Evolutionary conservation across 37 sponge, comb jelly and placozoan genomes (phyloP), one percentile per base, ranked within the genome.

Genomic region (Aplysina aerophoba): DNA sequence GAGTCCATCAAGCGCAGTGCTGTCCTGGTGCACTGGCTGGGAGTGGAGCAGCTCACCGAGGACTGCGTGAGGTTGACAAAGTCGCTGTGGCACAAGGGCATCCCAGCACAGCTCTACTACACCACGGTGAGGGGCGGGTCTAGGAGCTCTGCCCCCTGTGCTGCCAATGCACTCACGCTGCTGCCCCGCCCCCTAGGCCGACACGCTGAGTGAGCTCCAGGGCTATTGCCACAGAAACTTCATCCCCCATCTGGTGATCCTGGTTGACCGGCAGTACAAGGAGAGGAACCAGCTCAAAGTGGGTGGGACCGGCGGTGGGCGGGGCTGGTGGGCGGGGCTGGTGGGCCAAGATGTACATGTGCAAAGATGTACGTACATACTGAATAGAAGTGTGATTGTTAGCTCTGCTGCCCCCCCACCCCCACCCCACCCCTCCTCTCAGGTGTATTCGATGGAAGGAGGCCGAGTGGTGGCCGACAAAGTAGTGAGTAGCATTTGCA

Each of bases 1-100:
- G 62, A 62, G 57, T 15, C 62, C 3, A 4, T 82, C 50, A 88
- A 58, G 8, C 81, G 87, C 35, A 80, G 91, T 77, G 73, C 85
- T 28, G 94, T 82, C 6, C 72, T 93, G 72, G 94, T 93, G 61
- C 90, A 90, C 59, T 93, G 91, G 88, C 36, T 90, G 34, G 88
- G 91, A 11, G 61, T 65, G n/a, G 86, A 88, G 84, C 82, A 85
- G 17, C 73, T 87, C 13, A 88, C 87, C 39, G 38, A 36, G 16
- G 88, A 93, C 64, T 93, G 91, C 58, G 67, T 88, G 15, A 56
- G 73, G 34, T 66, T 93, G 66, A 86, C 85, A 15, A 63, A 55
- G 0, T 82, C 81, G 12, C 88, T 93, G 15, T 89, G 94, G 91
- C 34, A 81, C 24, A 88, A 90, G 54, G 88, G 90, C 31, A 67